Evolutionary conservation across 1,140 invertebrate species (phyloP).

Genomic region (Meteorus sp.): DNA sequence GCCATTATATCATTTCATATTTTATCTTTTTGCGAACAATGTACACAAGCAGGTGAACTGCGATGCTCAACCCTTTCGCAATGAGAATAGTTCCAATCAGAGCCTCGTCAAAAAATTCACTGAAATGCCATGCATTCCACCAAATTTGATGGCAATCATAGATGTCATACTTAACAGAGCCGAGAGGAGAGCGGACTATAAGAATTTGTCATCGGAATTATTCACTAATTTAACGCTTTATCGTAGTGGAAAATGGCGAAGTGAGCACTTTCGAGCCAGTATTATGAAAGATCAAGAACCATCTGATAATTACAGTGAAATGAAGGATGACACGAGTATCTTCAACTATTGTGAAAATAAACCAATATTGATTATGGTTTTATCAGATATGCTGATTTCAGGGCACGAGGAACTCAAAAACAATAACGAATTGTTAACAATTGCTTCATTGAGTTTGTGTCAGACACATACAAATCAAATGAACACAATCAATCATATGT

Average conservation of each 20-base stretch:
- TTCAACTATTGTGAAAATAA: slow-evolving; percentile 32
- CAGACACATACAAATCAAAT: slow-evolving; percentile 47
- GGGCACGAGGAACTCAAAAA: slow-evolving; percentile 4
- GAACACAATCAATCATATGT: slow-evolving; percentile 47
- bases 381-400: slow-evolving; percentile 41
- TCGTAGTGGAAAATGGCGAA: too few species aligned
- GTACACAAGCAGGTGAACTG: slow-evolving; percentile 37
- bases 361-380: slow-evolving; percentile 40
- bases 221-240: slow-evolving; percentile 35
- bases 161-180: slow-evolving; percentile 28
- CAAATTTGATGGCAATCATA: slow-evolving; percentile 39
- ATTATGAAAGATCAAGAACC: too few species aligned
- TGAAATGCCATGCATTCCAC: slow-evolving; percentile 43
- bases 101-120: slow-evolving; percentile 22
- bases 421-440: slow-evolving; percentile 25
- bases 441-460: slow-evolving; percentile 48
- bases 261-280: too few species aligned
- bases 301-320: too few species aligned
- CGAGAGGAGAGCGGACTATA: slow-evolving; percentile 1
- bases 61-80: background rate
- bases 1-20: slow-evolving; percentile 55
- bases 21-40: slow-evolving; percentile 35
- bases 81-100: background rate
- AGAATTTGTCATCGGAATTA: slow-evolving; percentile 33
- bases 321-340: background rate